Base-by-base conservation (phyloP, 2,888 invertebrate species). In the Ectemnius continuus region DNA sequence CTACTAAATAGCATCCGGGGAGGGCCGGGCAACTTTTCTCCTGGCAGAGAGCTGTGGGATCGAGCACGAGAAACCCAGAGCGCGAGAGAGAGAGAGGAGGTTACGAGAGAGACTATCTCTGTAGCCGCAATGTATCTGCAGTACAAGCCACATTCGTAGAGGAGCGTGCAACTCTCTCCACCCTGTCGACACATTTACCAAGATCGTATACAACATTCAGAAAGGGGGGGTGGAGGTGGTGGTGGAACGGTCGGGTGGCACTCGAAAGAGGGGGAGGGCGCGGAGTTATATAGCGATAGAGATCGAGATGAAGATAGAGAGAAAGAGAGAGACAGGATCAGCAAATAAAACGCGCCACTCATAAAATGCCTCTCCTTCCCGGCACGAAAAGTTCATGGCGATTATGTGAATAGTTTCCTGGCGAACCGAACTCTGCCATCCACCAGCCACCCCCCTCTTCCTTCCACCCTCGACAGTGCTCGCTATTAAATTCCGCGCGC, bases 91-190 rank as follows among this genome's bases (percentile, higher is more conserved):
- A 14, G 1, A 11, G 52, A 48, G 48, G 4, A 5, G 52, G 52
- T n/a, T 16, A 16, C 8, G 85, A 83, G 82, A 85, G 77, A 79
- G 62, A 75, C 81, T 75, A 79, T 78, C 80, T 83, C 77, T 81
- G 83, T 78, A 79, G 79, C 86, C 85, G 86, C 86, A 86, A 86
- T 83, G 82, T 85, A 87, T 85, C 86, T 85, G 86, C 86, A 86
- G 86, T 87, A 83, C 80, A 84, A 80, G 83, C 84, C 79, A 84
- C 81, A 79, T 81, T 84, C 79, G 74, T 76, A 74, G 76, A 73
- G 64, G 74, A 72, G 67, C 76, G 79, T 36, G 8, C 74, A 80
- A 76, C 77, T 75, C 78, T 78, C 68, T 66, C 56, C 58, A 57
- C 57, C 58, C 36, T 28, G 36, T 57, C 52, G 63, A 20, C 62